A percentile compares a stretch with the other conserved stretches of the same genome.
phyloP scores from a whole-genome alignment of 2,113 vertebrate species.

The Poecile atricapillus region DNA sequence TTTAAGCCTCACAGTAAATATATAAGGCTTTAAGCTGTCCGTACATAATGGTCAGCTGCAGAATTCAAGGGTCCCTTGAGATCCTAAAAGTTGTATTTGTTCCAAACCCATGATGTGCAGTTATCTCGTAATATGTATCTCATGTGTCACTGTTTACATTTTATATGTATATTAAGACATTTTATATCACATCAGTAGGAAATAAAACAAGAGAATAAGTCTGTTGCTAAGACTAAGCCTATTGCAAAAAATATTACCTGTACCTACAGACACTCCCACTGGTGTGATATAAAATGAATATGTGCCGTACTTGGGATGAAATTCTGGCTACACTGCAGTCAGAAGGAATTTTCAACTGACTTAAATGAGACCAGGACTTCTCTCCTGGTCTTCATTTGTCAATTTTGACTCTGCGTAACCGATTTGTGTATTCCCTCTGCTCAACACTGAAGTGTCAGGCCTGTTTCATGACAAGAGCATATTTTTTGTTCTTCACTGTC shows the following conservation, averaged over 20 bases:
- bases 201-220: slow-evolving; percentile 34
- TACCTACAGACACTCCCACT: slow-evolving; percentile 51
- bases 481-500: slow-evolving; percentile 10
- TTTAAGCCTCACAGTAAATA: slow-evolving; percentile 64
- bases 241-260: slow-evolving; percentile 43
- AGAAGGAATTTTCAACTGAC: neutral
- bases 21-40: slow-evolving; percentile 54
- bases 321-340: slow-evolving; percentile 22
- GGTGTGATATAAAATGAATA: slow-evolving; percentile 58
- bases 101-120: slow-evolving; percentile 55
- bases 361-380: slow-evolving; percentile 13
- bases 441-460: neutral
- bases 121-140: slow-evolving; percentile 43
- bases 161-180: slow-evolving; percentile 52
- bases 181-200: slow-evolving; percentile 72
- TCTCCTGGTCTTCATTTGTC: slow-evolving; percentile 12
- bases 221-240: slow-evolving; percentile 33
- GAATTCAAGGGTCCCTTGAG: slow-evolving; percentile 54
- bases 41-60: slow-evolving; percentile 32
- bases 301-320: slow-evolving; percentile 29
- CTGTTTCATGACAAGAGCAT: neutral
- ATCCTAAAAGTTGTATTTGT: slow-evolving; percentile 38
- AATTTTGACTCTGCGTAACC: neutral
- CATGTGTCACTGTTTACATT: slow-evolving; percentile 50
- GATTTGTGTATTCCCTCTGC: slow-evolving; percentile 12